A percentile compares a stretch with the other conserved stretches of the same genome.
phyloP scores from a whole-genome alignment of 2,797 vertebrate species.

The Gymnothorax reevesii region DNA sequence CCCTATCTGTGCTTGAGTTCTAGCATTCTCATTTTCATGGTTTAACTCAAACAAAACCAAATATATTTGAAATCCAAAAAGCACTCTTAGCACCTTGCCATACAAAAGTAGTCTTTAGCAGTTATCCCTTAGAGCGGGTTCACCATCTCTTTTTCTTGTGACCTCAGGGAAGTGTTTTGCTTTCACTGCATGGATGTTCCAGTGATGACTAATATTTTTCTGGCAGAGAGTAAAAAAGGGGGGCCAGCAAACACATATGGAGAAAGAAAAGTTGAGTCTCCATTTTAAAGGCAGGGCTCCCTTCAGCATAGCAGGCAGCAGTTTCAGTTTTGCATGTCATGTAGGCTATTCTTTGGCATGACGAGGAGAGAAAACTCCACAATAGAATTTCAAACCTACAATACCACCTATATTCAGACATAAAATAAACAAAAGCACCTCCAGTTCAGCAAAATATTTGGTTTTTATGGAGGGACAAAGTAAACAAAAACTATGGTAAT shows the following conservation, averaged over 20 bases:
- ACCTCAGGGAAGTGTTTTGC: conserved; percentile 51
- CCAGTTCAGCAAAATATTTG: conserved; percentile 1
- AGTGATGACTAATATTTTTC: conserved; percentile 59
- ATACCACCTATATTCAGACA: background rate
- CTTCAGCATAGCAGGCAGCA: background rate
- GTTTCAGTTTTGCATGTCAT: background rate
- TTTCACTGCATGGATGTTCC: conserved; percentile 58
- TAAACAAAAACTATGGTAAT: background rate
- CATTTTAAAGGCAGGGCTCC: conserved; percentile 47
- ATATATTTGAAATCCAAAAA: background rate
- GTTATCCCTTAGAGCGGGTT: conserved; percentile 61
- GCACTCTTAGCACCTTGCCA: background rate
- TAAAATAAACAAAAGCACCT: background rate
- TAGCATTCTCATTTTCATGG: background rate
- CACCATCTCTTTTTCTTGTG: conserved; percentile 39
- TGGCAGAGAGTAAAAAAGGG: conserved; percentile 43
- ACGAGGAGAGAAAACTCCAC: background rate
- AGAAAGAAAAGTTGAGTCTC: conserved; percentile 47
- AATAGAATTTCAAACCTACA: background rate
- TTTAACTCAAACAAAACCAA: background rate
- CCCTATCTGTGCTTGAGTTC: background rate
- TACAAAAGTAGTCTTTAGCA: conserved; percentile 67
- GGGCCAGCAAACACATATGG: conserved; percentile 38
- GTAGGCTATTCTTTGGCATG: background rate
- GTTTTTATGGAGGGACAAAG: background rate